Conservation (phyloP, 2,888 invertebrate species). For the Scaptomyza flava region DNA sequence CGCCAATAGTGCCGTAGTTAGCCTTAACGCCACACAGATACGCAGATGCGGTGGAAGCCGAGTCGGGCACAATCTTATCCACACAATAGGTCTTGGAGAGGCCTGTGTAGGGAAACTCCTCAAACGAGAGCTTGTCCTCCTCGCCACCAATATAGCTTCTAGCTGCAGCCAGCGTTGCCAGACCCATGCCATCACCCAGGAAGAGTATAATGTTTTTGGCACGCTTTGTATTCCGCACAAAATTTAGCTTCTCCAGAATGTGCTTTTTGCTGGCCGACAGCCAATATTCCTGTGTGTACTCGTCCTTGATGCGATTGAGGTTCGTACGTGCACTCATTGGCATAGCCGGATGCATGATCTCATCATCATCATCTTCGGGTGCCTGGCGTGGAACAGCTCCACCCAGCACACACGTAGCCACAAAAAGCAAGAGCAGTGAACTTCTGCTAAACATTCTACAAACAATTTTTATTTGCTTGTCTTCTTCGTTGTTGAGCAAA, state of each 20-base stretch:
- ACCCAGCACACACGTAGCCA: slow-evolving; percentile 32
- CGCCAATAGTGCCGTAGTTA: slow-evolving; percentile 90
- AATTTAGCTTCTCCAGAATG: slow-evolving; percentile 71
- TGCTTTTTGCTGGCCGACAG: slow-evolving; percentile 61
- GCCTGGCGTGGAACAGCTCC: slow-evolving; percentile 56
- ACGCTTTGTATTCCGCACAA: slow-evolving; percentile 82
- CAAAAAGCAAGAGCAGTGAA: slow-evolving; percentile 21
- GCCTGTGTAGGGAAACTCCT: slow-evolving; percentile 90
- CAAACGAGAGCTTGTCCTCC: slow-evolving; percentile 89
- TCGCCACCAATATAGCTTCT: slow-evolving; percentile 91
- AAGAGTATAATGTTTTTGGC: slow-evolving; percentile 93
- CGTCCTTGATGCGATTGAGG: slow-evolving; percentile 21
- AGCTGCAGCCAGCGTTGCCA: slow-evolving; percentile 91
- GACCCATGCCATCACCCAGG: slow-evolving; percentile 94
- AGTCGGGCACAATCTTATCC: slow-evolving; percentile 91
- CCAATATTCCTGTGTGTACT: slow-evolving; percentile 71
- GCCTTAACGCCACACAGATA: slow-evolving; percentile 92
- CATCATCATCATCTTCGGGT: slow-evolving; percentile 30
- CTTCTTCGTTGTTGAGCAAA: slow-evolving; percentile 34
- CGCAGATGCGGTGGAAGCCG: slow-evolving; percentile 92
- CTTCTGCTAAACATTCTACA: slow-evolving; percentile 22
- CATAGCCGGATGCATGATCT: slow-evolving; percentile 73
- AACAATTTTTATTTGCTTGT: slow-evolving; percentile 8
- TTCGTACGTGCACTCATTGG: not conserved
- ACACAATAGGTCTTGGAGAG: slow-evolving; percentile 90